Evolutionary conservation across 2,888 invertebrate species (phyloP), one percentile per base, ranked within the genome.

Genomic region (Drosophila macrothrix): DNA sequence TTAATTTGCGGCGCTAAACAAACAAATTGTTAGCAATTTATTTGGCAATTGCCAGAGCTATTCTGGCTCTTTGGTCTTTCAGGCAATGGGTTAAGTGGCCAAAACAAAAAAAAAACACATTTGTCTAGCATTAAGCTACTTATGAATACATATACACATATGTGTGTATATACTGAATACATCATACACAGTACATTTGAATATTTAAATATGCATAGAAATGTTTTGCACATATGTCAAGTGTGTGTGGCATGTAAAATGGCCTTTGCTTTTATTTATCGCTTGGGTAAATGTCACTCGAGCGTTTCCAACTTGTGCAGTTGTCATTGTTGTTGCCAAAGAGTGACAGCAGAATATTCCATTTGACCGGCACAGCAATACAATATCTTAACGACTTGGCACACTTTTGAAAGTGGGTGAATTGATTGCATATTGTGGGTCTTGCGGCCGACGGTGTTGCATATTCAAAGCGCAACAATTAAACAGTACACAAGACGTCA

Each of bases 201-300:
- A 87, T 84, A 83, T 79, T 79, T 83, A 84, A 88, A 81, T 83
- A 79, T 81, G 76, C 83, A 85, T n/a, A 28, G 4, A 46, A 25
- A 25, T 37, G 37, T 37, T 19, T 28, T 55, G 37, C 1, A 25
- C 22, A 29, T 69, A 68, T 66, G 60, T 67, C 67, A 54, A 75
- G 63, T 43, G 65, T 39, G 65, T 41, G 58, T 73, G 76, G 71
- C 66, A 71, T 73, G 61, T 74, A 74, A 83, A 81, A 83, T 80
- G 86, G 86, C 86, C 84, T 85, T 62, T 65, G 82, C 72, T 82
- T 88, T 83, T 80, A 86, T 85, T 85, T 85, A 85, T 88, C 76
- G 88, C 86, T 71, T 62, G 56, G 69, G 69, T 84, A 84, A 87
- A 84, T 84, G 87, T 84, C 84, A 84, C 80, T 80, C 75, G 73